Base-by-base conservation (phyloP, 2,113 vertebrate genomes). In the Elanus axillaris region DNA sequence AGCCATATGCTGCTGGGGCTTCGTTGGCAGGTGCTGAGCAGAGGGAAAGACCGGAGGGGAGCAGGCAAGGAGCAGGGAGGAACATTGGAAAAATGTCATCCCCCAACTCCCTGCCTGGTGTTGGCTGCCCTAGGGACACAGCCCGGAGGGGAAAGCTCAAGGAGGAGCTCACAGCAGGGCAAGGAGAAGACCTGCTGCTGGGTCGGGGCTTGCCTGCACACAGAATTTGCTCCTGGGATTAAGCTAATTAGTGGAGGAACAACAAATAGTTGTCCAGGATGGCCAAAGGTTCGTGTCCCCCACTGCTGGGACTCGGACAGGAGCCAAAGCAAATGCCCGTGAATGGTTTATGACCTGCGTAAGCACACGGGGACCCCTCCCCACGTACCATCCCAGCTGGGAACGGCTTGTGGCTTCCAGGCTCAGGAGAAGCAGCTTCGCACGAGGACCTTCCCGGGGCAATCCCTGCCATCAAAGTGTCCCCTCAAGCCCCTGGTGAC, bases 281-380 rank as follows among this genome's bases (percentile, higher is more conserved):
- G 78, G 89, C 38, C 88, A 50, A 72, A 50, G 40, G 20, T 67
- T 58, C 2, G 1, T 12, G 47, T 50, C 7, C 21, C 31, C 60
- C 20, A 0, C 32, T 53, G 0, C 8, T 3, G 38, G 60, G 50
- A 6, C n/a, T 19, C 0, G 0, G 76, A 1, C 15, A 21, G 76
- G 34, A 16, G 34, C 50, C 72, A 80, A 60, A 66, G 50, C 34
- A 69, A 53, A n/a, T 1, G 3, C 9, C 36, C 3, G 2, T 0
- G 67, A 16, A 10, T 12, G 38, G 77, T 29, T 17, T 50, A 67
- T 45, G 79, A 63, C 52, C 38, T 5, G 2, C 0, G 6, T 31
- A 26, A 78, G 64, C 74, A 62, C 60, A 2, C 0, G 1, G 73
- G 2, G 47, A 50, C 40, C 29, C 32, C 21, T 59, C 40, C 45